Base-by-base conservation (phyloP, 2,113 vertebrate species). In the Cynopterus brachyotis region DNA sequence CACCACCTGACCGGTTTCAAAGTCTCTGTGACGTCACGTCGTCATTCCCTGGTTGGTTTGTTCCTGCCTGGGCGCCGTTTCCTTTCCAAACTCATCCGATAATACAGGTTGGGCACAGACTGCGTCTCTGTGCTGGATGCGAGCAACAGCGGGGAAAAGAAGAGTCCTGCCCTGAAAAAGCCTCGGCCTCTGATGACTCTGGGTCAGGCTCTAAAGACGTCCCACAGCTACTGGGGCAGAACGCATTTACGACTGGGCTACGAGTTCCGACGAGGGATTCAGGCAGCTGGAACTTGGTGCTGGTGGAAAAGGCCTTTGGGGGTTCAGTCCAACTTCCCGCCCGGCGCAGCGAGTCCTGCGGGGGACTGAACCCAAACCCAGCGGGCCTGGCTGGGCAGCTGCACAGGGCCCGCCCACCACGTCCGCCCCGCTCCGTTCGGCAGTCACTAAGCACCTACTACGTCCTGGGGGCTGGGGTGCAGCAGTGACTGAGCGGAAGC, bases 361-460 rank as follows among this genome's bases (percentile, higher is more conserved):
- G 17, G 3, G 40, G 40, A 17, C 32, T 15, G 6, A n/a, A 50
- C 78, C 35, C 28, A 76, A 30, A 42, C 19, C 16, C 10, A 30
- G 2, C 2, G 5, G 24, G 10, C 37, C 85, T 64, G 62, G 28
- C 13, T 17, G 12, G 30, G 45, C n/a, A 26, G 50, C 5, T 19
- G 45, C 17, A 37, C 24, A 0, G 2, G 4, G 26, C n/a, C 20
- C 0, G 17, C 19, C 2, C 35, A 30, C 66, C 22, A 22, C 0
- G 3, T 30, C 32, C 76, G n/a, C 30, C 3, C 5, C 42, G 22
- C 24, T 16, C 72, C 91, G 40, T 2, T 37, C 50, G 22, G 35
- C 79, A 89, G 45, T 26, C 15, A 16, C 64, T 16, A 72, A 70
- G 42, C 22, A 4, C 73, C 24, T 13, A 7, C 53, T 4, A 9